Evolutionary conservation across 2,113 vertebrate species (phyloP).

Genomic region (Canis aureus): DNA sequence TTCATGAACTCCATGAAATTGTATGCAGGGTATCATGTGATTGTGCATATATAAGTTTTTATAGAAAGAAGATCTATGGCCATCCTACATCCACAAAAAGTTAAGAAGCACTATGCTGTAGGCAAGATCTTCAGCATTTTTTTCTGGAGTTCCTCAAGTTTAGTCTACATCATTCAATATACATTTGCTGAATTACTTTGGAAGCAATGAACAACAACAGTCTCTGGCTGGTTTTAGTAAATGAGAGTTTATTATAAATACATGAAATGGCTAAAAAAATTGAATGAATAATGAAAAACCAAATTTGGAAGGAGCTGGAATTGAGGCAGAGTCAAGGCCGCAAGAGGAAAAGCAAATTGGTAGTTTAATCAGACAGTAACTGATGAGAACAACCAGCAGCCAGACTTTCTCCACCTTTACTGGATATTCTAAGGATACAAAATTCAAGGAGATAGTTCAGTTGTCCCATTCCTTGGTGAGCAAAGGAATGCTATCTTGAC

Average conservation of each 20-base stretch:
- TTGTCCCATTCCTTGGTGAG: background rate
- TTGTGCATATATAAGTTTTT: slow-evolving; percentile 44
- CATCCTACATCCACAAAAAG: background rate
- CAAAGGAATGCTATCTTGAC: background rate
- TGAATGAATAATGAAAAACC: background rate
- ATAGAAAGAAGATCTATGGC: background rate
- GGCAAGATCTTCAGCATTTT: background rate
- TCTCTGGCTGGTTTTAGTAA: background rate
- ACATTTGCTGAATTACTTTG: background rate
- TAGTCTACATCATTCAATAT: background rate
- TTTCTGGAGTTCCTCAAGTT: background rate
- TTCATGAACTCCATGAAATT: slow-evolving; percentile 60
- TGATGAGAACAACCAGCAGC: background rate
- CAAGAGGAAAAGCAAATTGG: background rate
- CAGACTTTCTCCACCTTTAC: background rate
- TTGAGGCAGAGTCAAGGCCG: background rate
- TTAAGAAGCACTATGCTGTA: background rate
- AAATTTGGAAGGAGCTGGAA: background rate
- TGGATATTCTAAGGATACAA: background rate
- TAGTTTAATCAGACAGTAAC: background rate
- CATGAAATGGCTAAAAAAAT: background rate
- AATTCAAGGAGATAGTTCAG: background rate
- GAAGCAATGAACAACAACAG: background rate
- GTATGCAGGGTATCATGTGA: background rate
- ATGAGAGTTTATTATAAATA: background rate